Percentiles rank a stretch among this genome's conserved stretches.
phyloP scores from a whole-genome alignment of 2,113 vertebrate species.

The Muscicapa adusta region DNA sequence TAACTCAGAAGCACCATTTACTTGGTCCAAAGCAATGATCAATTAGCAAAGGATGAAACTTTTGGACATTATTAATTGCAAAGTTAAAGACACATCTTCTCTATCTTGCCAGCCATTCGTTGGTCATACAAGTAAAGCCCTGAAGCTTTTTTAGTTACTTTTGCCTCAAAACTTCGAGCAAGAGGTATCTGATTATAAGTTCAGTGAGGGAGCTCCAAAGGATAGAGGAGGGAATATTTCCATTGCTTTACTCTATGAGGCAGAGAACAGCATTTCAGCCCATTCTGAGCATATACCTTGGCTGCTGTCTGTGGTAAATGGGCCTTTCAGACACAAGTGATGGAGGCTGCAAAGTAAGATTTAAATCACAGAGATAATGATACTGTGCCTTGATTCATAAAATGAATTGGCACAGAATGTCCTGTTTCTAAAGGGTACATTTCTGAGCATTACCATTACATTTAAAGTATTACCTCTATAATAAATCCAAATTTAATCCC shows the following conservation, averaged over 20 bases:
- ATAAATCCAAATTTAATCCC: neutral
- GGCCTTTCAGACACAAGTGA: neutral
- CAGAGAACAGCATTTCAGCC: neutral
- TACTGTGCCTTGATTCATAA: neutral
- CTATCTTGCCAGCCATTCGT: neutral
- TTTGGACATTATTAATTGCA: neutral
- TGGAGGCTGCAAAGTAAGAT: neutral
- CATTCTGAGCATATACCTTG: neutral
- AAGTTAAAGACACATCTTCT: neutral
- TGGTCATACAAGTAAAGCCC: neutral
- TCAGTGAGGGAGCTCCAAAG: neutral
- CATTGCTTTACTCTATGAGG: neutral
- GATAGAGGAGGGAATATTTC: neutral
- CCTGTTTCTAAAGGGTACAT: neutral
- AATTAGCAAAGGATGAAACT: neutral
- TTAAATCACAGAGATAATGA: neutral
- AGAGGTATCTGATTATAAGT: neutral
- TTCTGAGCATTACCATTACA: neutral
- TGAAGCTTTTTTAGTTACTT: neutral
- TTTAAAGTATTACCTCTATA: neutral
- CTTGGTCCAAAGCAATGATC: neutral
- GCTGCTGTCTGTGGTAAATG: neutral
- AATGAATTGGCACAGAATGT: neutral
- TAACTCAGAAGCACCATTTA: neutral
- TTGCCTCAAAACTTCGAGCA: neutral